Base-by-base conservation (phyloP, 2,797 vertebrate species). In the Bradypodion pumilum region DNA sequence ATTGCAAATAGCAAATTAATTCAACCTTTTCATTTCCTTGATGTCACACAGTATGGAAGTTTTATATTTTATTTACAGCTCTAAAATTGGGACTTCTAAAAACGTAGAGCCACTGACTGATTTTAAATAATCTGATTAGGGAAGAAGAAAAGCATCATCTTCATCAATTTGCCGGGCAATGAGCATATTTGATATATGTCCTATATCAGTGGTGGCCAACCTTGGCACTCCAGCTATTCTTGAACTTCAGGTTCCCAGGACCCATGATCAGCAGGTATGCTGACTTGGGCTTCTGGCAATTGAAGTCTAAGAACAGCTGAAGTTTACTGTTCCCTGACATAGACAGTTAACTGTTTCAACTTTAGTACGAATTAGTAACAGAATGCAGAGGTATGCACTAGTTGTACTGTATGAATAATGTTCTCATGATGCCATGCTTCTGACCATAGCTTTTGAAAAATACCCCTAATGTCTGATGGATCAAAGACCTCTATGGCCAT, bases 1-100 rank as follows among this genome's bases (percentile, higher is more conserved):
- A 49, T 78, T n/a, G 2, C 5, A 32, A 56, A 86, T 13, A 86
- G 0, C 29, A 88, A 89, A 84, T 65, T 83, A 62, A 16, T 4
- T 80, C 46, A 76, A 46, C 13, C 4, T 79, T 82, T 74, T 82
- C 69, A 73, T 86, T 56, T 44, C 2, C 60, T 29, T 56, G 10
- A 75, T 76, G 29, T 42, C 37, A 59, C 32, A 86, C 76, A 81
- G 49, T 4, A 8, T 46, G 1, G 0, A 78, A 44, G 49, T 3
- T 70, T 70, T 70, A 7, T 2, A 42, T 52, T 85, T 59, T 52
- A 46, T 75, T 72, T 69, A 79, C 86, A 85, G 9, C 7, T 9
- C 59, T 10, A 85, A 3, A 29, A 16, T 15, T 77, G 16, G 73
- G 49, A 15, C 13, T 16, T 29, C 25, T 13, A 60, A 1, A 62